These are phyloP conservation scores for Pseudobourletiella spinata DNA, from an alignment of 1,140 invertebrate genomes.

Conservation along the genomic window DNA sequence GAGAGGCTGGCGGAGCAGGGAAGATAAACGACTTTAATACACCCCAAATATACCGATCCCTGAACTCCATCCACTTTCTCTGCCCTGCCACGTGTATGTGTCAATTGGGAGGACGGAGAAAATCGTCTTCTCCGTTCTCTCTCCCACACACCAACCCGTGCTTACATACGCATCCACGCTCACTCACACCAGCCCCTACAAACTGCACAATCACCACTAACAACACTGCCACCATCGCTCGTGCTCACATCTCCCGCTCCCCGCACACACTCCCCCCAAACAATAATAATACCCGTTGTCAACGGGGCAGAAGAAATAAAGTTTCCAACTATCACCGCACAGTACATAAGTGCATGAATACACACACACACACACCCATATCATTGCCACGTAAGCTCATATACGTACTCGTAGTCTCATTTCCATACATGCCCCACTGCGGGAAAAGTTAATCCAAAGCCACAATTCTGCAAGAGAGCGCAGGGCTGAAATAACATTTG, in stretches of 20 bases:
- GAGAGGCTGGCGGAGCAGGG: conserved; percentile 6
- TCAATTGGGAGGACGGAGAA: background rate
- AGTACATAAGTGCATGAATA: too few relatives aligned
- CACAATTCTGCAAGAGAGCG: too few relatives aligned
- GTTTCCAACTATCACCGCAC: too few relatives aligned
- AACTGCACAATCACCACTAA: too few relatives aligned
- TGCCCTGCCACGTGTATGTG: background rate
- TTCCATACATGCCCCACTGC: too few relatives aligned
- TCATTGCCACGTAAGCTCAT: too few relatives aligned
- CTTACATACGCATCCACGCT: background rate
- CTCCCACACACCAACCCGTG: background rate
- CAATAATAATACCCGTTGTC: too few relatives aligned
- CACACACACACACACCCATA: too few relatives aligned
- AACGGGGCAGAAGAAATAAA: too few relatives aligned
- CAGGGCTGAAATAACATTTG: too few relatives aligned
- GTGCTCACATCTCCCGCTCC: background rate
- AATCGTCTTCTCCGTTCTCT: background rate
- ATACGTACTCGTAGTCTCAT: too few relatives aligned
- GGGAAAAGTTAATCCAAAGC: too few relatives aligned
- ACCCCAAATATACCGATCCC: conserved; percentile 14
- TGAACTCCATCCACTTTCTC: conserved; percentile 15
- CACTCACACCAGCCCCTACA: background rate
- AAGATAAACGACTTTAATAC: conserved; percentile 36
- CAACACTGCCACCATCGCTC: background rate
- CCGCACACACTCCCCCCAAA: background rate